Evolutionary conservation across 2,888 invertebrate species (phyloP).

Genomic region (Euspilapteryx auroguttella): DNA sequence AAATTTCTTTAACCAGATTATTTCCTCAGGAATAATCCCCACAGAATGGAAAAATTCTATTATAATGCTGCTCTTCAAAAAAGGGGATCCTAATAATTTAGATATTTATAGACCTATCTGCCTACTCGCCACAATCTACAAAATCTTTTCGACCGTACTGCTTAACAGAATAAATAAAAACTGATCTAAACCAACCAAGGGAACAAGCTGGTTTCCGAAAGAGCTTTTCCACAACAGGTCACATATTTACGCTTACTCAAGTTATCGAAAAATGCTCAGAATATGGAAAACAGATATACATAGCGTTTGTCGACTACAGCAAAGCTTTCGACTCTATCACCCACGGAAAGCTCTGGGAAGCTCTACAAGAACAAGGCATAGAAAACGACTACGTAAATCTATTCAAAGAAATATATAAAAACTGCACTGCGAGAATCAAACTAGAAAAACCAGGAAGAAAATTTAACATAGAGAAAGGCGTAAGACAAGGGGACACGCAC

Average conservation of each 20-base stretch:
- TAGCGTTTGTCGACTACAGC: slow-evolving; percentile 6
- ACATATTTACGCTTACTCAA: slow-evolving; percentile 10
- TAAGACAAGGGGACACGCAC: slow-evolving; percentile 5
- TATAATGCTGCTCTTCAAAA: too few relatives aligned
- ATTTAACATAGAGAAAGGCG: too few relatives aligned
- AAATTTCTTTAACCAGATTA: too few relatives aligned
- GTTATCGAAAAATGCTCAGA: slow-evolving; percentile 3
- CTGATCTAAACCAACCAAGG: too few relatives aligned
- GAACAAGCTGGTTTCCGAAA: slow-evolving; percentile 11
- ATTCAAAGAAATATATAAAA: not conserved
- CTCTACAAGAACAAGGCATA: slow-evolving; percentile 3
- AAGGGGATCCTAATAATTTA: too few relatives aligned
- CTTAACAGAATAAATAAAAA: too few relatives aligned
- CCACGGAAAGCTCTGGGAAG: too few relatives aligned
- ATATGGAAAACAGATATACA: slow-evolving; percentile 5
- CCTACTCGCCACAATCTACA: too few relatives aligned
- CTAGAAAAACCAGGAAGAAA: slow-evolving; percentile 1
- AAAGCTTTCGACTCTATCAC: slow-evolving; percentile 6
- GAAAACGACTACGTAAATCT: not conserved
- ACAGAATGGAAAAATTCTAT: too few relatives aligned
- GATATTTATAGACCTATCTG: too few relatives aligned
- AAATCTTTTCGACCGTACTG: too few relatives aligned
- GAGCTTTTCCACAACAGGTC: slow-evolving; percentile 10
- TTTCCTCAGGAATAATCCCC: too few relatives aligned
- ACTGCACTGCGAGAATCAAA: not conserved